Evolutionary conservation across 1,140 invertebrate genomes (phyloP), one percentile per base, ranked within the genome.

Genomic region (Drosophila auraria): DNA sequence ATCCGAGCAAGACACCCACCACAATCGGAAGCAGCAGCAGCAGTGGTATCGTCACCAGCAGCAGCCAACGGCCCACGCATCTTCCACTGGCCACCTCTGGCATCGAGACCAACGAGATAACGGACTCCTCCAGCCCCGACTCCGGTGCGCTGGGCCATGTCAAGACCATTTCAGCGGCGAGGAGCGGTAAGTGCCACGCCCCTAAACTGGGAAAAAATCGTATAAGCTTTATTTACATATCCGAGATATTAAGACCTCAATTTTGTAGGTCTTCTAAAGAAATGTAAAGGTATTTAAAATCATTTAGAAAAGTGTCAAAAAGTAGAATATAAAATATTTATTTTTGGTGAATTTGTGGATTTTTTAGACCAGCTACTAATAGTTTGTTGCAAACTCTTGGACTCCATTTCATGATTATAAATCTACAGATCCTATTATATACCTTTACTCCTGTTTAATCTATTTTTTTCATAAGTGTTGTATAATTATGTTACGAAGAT

Each of bases 91-190:
- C 84, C 56, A 87, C 86, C 58, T 50, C 86, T 30, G 75, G 89
- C 59, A 91, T 92, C 66, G 91, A 92, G 73, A 82, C 91, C 49
- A 92, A 92, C 62, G 91, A 92, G 87, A 92, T 92, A 80, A 79
- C 79, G 66, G 89, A 91, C 80, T 83, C 83, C 74, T 83, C 83
- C 71, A 83, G 78, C 61, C 62, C 80, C 30, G 76, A 83, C 63
- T 72, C 53, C 42, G 66, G 64, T 25, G 63, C 68, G 40, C 27
- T 91, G 30, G 86, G 83, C 38, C 68, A 80, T 61, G 89, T 93
- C 36, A 93, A 91, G 73, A 93, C 92, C 66, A 89, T 93, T 61
- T 92, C 92, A 42, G 92, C 92, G 23, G 92, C 92, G 25, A 80
- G 92, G 23, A 92, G 86, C 76, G 91, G 87, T 92, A 83, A 90